Evolutionary conservation across 1,140 invertebrate species (phyloP), one percentile per base, ranked within the genome.

Genomic region (Hirudo medicinalis): DNA sequence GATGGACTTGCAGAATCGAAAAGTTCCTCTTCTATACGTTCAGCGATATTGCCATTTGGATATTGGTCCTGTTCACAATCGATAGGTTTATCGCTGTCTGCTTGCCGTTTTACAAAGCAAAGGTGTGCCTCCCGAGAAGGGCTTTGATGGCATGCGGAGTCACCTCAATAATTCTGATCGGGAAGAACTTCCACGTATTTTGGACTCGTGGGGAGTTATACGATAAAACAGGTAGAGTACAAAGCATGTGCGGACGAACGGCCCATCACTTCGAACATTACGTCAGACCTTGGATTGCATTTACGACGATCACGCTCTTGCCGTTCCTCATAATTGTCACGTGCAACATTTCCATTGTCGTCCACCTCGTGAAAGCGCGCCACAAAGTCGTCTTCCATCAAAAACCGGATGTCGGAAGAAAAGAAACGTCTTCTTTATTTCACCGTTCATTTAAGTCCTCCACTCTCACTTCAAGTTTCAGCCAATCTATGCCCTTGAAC

Each of bases 61-160:
- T 75, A 13, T 70, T 76, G 17, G 72, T 75, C 8, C 67, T 75
- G 11, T 75, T 76, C 71, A 75, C 76, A 2, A 55, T 76, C n/a
- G 76, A 76, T 36, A 54, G 76, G 15, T 75, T 72, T 54, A 76
- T 76, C 53, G 76, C 75, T 54, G 76, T 76, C 17, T 71, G 72
- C 49, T 57, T 74, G 25, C 76, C 76, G 22, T 63, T 76, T 19
- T 54, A 68, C 25, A 73, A 73, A 66, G 54, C 54, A 22, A 27
- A 69, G 40, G 40, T 55, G n/a, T 73, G 69, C 29, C 40, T 69
- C 9, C 49, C 49, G 15, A 27, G 49, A 22, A 55, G 73, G 9
- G 70, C 73, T 2, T n/a, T 74, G 32, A 32, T 22, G 70, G 63
- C 53, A n/a, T 54, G 43, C 4, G 54, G 55, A 22, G 25, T 43